These are phyloP conservation scores for Anguilla rostrata DNA, from an alignment of 2,113 vertebrate species.

Conservation along the genomic window DNA sequence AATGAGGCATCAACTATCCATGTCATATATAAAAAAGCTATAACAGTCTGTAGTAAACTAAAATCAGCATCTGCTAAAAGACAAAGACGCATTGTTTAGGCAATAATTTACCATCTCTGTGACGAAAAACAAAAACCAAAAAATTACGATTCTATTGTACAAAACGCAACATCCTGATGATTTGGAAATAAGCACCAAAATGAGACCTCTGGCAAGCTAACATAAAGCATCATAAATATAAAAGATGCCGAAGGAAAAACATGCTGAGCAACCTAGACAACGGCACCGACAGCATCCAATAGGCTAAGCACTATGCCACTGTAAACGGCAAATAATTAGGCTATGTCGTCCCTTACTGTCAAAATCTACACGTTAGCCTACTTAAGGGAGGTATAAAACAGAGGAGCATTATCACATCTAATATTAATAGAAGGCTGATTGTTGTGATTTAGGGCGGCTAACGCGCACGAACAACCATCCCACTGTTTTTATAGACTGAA, in stretches of 20 bases:
- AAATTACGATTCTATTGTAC: background rate
- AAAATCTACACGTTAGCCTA: background rate
- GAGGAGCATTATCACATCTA: background rate
- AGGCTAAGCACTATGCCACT: background rate
- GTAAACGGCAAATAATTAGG: background rate
- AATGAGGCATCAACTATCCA: background rate
- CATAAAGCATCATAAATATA: background rate
- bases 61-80: background rate
- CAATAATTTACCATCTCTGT: background rate
- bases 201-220: background rate
- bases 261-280: background rate
- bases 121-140: background rate
- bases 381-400: background rate
- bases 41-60: background rate
- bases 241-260: background rate
- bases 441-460: background rate
- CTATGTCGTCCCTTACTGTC: background rate
- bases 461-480: background rate
- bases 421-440: background rate
- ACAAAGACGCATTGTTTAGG: background rate
- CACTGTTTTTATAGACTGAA: constrained; percentile 3
- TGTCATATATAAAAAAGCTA: background rate
- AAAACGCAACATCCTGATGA: background rate
- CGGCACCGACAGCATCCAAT: background rate
- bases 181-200: background rate